phyloP scores from a whole-genome alignment of 2,888 invertebrate species.

The Lobophora halterata region DNA sequence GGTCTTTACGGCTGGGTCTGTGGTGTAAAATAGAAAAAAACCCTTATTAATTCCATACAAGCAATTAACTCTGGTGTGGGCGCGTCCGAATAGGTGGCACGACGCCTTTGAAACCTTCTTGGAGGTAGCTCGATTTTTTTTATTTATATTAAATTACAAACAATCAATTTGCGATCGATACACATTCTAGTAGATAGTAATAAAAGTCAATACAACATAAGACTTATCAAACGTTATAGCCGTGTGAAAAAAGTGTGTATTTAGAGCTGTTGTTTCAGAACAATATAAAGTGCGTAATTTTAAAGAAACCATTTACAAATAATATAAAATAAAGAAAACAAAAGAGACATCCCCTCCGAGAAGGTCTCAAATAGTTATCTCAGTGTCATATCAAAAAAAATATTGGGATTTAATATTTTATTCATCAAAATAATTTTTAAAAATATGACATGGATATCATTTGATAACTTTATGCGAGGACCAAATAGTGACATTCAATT shows the following conservation, averaged over 20 bases:
- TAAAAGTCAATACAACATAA: too few relatives aligned
- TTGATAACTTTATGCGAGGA: conserved; percentile 9
- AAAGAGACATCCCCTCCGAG: conserved; percentile 34
- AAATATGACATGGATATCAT: conserved; percentile 13
- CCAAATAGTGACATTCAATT: conserved; percentile 14
- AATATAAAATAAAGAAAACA: not conserved
- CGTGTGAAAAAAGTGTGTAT: too few relatives aligned
- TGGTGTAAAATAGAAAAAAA: conserved; percentile 69
- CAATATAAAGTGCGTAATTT: too few relatives aligned
- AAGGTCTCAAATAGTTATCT: conserved; percentile 31
- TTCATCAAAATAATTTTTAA: conserved; percentile 2
- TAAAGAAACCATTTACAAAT: not conserved
- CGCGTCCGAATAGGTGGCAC: conserved; percentile 9
- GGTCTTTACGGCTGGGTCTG: conserved; percentile 69
- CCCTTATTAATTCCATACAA: conserved; percentile 58
- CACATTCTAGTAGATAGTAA: too few relatives aligned
- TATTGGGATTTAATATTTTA: not conserved
- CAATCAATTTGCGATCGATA: too few relatives aligned
- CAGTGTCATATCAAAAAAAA: conserved; percentile 11
- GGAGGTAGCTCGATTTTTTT: too few relatives aligned
- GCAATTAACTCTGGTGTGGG: conserved; percentile 22
- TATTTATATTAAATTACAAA: too few relatives aligned
- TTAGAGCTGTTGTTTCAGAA: too few relatives aligned
- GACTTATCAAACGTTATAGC: too few relatives aligned
- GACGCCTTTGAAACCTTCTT: conserved; percentile 14